A percentile compares a stretch with the other conserved stretches of the same genome.
Evolutionary conservation across 2,888 invertebrate species (phyloP).

Genomic region (Pterobdella sp.): DNA sequence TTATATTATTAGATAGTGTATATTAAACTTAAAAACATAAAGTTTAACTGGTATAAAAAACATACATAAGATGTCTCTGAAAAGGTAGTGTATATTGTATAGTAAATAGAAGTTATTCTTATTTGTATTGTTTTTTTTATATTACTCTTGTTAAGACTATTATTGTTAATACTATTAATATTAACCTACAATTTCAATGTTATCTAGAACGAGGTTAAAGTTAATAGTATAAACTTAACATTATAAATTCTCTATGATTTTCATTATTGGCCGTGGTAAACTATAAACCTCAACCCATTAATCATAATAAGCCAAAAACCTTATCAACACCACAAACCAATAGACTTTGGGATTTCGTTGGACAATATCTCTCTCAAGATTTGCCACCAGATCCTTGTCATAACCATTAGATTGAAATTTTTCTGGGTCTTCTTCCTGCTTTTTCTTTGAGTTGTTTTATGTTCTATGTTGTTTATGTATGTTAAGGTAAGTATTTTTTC

Average conservation of each 20-base stretch:
- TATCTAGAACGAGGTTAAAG: too few species aligned
- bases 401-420: slow-evolving; percentile 61
- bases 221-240: slow-evolving; percentile 5
- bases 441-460: neutral
- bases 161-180: too few species aligned
- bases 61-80: too few species aligned
- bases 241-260: neutral
- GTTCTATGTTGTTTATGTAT: neutral
- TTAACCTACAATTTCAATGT: too few species aligned
- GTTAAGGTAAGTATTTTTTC: neutral
- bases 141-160: too few species aligned
- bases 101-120: too few species aligned
- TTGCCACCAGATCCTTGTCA: slow-evolving; percentile 85
- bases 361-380: slow-evolving; percentile 87
- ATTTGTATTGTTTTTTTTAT: too few species aligned
- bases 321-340: slow-evolving; percentile 91
- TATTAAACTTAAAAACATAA: neutral
- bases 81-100: too few species aligned
- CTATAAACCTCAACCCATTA: neutral
- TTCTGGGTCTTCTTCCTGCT: slow-evolving; percentile 36
- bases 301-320: too few species aligned
- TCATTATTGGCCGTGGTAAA: neutral
- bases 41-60: too few species aligned
- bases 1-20: neutral
- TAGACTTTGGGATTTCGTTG: slow-evolving; percentile 90